Base-by-base conservation (phyloP, 2,888 invertebrate species). In the Hyalella azteca region DNA sequence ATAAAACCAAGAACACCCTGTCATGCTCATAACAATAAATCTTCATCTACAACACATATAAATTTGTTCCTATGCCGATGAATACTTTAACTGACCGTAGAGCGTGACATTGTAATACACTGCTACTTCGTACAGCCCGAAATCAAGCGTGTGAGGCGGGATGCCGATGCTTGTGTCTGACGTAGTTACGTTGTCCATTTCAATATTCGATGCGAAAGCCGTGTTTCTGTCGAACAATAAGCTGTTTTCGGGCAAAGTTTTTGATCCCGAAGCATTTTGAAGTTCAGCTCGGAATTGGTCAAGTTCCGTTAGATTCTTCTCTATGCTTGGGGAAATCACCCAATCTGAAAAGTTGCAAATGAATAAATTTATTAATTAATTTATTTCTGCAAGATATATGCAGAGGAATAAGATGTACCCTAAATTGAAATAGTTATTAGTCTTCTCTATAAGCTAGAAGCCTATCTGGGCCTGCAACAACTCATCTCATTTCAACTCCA, bases 71-170 rank as follows among this genome's bases (percentile, higher is more conserved):
- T n/a, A n/a, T n/a, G n/a, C n/a, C n/a, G n/a, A n/a, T n/a, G n/a
- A n/a, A n/a, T n/a, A n/a, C n/a, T n/a, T 1, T 7, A 22, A 66
- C 66, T 75, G 0, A 75, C 75, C 75, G 26, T 75, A 36, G 0
- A 7, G 40, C 29, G 82, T 78, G 66, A 82, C 26, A 40, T 82
- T 82, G 54, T 80, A 78, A 29, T 48, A 40, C 4, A 82, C 82
- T 5, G 41, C 26, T n/a, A 78, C 78, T 7, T 76, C 45, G 78
- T 80, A 82, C 5, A 80, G 60, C 5, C 82, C 80, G 36, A 78
- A 80, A 54, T 78, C 80, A 3, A 82, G 80, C 29, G 77, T 77
- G 22, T 78, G 78, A 5, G 36, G 29, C 11, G 78, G 82, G n/a
- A 80, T 75, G 19, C 81, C 78, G 40, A 79, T 77, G 50, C 60